Conservation (phyloP, 1,140 invertebrate genomes). For the Aplysia californica region DNA sequence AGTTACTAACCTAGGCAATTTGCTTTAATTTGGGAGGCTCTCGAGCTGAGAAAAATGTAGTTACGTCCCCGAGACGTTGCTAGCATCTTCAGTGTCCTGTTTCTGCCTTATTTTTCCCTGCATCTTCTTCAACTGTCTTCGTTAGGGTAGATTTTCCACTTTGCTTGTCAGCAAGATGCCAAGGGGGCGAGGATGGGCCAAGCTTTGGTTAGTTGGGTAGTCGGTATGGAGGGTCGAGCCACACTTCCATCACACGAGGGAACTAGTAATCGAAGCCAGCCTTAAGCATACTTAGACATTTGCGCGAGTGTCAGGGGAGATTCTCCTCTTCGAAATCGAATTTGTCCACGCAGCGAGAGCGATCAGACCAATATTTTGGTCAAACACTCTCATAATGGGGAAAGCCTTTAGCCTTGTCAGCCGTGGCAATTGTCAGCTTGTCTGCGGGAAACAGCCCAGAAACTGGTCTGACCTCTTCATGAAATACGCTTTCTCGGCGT, state of each 20-base stretch:
- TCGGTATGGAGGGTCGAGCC: neutral
- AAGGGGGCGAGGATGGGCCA: neutral
- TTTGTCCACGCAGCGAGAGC: slow-evolving; percentile 1
- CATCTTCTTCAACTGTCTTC: neutral
- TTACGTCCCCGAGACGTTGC: neutral
- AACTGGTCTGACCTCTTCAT: neutral
- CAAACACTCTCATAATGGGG: slow-evolving; percentile 6
- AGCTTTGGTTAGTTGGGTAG: neutral
- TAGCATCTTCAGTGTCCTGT: neutral
- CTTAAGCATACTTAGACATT: slow-evolving; percentile 23
- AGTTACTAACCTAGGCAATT: too few species aligned
- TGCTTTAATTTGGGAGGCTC: too few species aligned
- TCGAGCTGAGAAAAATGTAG: too few species aligned
- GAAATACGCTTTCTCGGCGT: neutral
- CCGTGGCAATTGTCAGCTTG: slow-evolving; percentile 21
- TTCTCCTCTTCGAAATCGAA: neutral
- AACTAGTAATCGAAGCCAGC: neutral
- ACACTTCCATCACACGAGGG: neutral
- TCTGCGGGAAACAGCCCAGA: slow-evolving; percentile 14
- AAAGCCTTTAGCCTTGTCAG: neutral
- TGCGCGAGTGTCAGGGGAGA: slow-evolving; percentile 1
- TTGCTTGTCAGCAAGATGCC: slow-evolving; percentile 6
- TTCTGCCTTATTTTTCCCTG: neutral
- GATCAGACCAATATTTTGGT: slow-evolving; percentile 20
- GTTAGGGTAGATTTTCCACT: slow-evolving; percentile 18